Percentiles rank a stretch among this genome's conserved stretches.
These are phyloP conservation scores for Chrysodeixis includens DNA, from an alignment of 2,888 invertebrate species.

Conservation along the genomic window DNA sequence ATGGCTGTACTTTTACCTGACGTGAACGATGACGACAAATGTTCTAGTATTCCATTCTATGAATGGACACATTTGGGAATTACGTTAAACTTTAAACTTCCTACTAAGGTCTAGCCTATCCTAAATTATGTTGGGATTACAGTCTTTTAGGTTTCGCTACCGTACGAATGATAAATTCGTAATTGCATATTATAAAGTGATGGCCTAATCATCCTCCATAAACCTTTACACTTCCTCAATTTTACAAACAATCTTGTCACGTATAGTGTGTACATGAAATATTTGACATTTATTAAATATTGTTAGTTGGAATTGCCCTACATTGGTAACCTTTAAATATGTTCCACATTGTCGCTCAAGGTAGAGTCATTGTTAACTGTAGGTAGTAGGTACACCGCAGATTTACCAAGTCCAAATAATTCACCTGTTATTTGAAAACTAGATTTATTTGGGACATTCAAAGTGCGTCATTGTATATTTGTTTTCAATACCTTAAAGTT, in stretches of 20 bases:
- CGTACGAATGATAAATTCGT: too few species aligned
- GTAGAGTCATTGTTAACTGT: not conserved
- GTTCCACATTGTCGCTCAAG: not conserved
- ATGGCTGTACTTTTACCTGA: conserved; percentile 25
- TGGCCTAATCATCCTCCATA: too few species aligned
- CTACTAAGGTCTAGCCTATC: not conserved
- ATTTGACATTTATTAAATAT: not conserved
- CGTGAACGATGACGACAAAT: conserved; percentile 7
- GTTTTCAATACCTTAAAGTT: not conserved
- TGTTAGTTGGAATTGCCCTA: not conserved
- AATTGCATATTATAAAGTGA: too few species aligned
- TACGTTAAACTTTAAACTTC: not conserved
- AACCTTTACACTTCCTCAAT: too few species aligned
- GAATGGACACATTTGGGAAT: not conserved
- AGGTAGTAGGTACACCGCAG: too few species aligned
- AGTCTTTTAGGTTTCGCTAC: too few species aligned
- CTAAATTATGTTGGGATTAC: too few species aligned
- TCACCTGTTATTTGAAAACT: not conserved
- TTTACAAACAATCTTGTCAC: too few species aligned
- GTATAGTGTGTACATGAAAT: too few species aligned
- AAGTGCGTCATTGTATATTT: not conserved
- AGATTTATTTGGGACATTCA: not conserved
- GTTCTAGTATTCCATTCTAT: not conserved
- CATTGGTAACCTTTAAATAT: not conserved
- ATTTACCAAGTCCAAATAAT: too few species aligned